A percentile compares a stretch with the other conserved stretches of the same genome.
These are phyloP conservation scores for Slavum lentiscoides DNA, from an alignment of 2,888 invertebrate genomes.

Conservation along the genomic window DNA sequence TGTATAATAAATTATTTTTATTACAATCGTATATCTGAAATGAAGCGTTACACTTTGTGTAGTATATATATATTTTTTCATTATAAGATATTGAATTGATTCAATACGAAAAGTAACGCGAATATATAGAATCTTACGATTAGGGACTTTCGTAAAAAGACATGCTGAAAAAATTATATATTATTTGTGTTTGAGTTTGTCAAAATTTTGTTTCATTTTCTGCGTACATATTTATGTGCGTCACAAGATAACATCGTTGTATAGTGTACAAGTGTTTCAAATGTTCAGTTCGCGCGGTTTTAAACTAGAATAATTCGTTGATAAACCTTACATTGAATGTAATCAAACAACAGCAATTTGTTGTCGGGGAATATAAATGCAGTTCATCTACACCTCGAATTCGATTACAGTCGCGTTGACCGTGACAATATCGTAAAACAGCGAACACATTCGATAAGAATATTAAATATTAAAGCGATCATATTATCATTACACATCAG, in stretches of 20 bases:
- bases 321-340: slow-evolving; percentile 31
- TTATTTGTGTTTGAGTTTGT: too few species aligned
- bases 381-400: not conserved
- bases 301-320: slow-evolving; percentile 10
- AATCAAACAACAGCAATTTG: not conserved
- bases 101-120: too few species aligned
- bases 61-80: too few species aligned
- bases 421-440: slow-evolving; percentile 23
- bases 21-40: too few species aligned
- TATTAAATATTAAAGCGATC: not conserved
- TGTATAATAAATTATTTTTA: too few species aligned
- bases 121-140: too few species aligned
- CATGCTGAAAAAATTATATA: too few species aligned
- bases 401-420: slow-evolving; percentile 6
- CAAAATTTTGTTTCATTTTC: too few species aligned
- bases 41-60: too few species aligned
- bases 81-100: too few species aligned
- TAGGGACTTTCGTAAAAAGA: too few species aligned
- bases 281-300: not conserved
- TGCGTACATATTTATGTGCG: too few species aligned
- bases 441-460: not conserved
- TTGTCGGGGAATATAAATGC: slow-evolving; percentile 1
- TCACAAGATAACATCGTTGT: not conserved
- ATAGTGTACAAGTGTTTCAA: not conserved
- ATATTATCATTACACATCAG: not conserved